Evolutionary conservation across 2,888 invertebrate genomes (phyloP).

Genomic region (Dyspetes luteomarginatus): DNA sequence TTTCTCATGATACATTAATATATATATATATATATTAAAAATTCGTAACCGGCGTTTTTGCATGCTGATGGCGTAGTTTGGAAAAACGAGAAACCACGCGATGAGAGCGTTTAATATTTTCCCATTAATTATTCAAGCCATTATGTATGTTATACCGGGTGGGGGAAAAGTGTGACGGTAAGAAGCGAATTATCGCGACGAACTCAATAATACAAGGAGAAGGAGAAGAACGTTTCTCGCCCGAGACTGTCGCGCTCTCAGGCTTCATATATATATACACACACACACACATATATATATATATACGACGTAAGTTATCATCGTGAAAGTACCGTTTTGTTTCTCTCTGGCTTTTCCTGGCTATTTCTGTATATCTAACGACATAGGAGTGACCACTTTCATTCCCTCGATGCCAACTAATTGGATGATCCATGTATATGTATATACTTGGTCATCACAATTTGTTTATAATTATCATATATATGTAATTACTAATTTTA

Average conservation of each 20-base stretch:
- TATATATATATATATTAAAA: no score
- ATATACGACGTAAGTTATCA: conserved; percentile 14
- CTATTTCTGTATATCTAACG: background rate
- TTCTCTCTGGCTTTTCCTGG: background rate
- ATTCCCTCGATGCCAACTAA: conserved; percentile 7
- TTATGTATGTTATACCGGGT: conserved; percentile 42
- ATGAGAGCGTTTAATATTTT: conserved; percentile 44
- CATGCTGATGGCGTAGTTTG: background rate
- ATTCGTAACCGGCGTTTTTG: no score
- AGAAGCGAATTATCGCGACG: no score
- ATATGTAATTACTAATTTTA: conserved; percentile 3
- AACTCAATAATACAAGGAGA: conserved; percentile 25
- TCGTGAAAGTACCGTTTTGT: conserved; percentile 51
- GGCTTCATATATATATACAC: no score
- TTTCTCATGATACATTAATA: no score
- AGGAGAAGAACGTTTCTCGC: conserved; percentile 13
- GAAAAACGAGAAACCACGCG: background rate
- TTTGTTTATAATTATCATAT: no score
- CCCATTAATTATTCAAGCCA: conserved; percentile 57
- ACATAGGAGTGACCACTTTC: conserved; percentile 25
- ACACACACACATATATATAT: background rate
- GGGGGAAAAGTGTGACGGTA: conserved; percentile 11
- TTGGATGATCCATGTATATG: no score
- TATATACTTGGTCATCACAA: background rate
- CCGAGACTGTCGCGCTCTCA: conserved; percentile 9